These are phyloP conservation scores for Drosophila watanabei DNA, from an alignment of 1,140 invertebrate species.

Conservation along the genomic window DNA sequence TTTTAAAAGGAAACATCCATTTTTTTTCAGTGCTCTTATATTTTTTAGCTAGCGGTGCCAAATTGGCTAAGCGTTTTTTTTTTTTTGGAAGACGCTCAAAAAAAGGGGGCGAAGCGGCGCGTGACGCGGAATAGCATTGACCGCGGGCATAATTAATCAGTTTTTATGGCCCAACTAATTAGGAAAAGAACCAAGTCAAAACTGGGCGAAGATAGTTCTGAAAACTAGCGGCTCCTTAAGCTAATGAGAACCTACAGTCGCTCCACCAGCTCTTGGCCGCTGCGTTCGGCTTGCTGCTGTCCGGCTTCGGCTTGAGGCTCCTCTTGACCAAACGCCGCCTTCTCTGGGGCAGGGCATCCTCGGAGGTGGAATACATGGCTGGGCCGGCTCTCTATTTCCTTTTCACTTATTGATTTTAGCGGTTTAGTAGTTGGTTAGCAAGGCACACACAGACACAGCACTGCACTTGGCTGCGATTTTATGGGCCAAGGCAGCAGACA, in stretches of 20 bases:
- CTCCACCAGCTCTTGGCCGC: slow-evolving; percentile 78
- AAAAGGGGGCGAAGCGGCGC: slow-evolving; percentile 15
- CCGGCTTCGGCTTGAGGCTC: slow-evolving; percentile 54
- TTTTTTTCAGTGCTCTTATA: slow-evolving; percentile 16
- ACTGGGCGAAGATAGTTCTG: slow-evolving; percentile 12
- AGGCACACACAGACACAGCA: slow-evolving; percentile 44
- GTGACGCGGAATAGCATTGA: slow-evolving; percentile 73
- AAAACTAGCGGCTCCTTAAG: slow-evolving; percentile 28
- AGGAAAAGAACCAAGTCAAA: slow-evolving; percentile 39
- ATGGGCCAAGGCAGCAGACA: slow-evolving; percentile 56
- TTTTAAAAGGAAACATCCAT: background rate
- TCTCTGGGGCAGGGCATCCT: slow-evolving; percentile 54
- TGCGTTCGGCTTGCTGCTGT: no score
- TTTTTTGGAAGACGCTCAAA: slow-evolving; percentile 14
- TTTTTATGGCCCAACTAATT: slow-evolving; percentile 72
- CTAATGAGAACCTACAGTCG: slow-evolving; percentile 72
- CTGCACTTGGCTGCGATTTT: slow-evolving; percentile 45
- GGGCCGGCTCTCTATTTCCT: no score
- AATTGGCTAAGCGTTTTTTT: slow-evolving; percentile 53
- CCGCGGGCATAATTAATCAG: slow-evolving; percentile 73
- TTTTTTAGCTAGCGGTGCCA: slow-evolving; percentile 51
- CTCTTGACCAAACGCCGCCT: slow-evolving; percentile 40
- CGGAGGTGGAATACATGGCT: slow-evolving; percentile 66
- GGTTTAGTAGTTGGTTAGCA: slow-evolving; percentile 42
- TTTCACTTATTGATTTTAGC: slow-evolving; percentile 53